Conservation (phyloP, 2,797 vertebrate species). For the Psittacula derbiana region DNA sequence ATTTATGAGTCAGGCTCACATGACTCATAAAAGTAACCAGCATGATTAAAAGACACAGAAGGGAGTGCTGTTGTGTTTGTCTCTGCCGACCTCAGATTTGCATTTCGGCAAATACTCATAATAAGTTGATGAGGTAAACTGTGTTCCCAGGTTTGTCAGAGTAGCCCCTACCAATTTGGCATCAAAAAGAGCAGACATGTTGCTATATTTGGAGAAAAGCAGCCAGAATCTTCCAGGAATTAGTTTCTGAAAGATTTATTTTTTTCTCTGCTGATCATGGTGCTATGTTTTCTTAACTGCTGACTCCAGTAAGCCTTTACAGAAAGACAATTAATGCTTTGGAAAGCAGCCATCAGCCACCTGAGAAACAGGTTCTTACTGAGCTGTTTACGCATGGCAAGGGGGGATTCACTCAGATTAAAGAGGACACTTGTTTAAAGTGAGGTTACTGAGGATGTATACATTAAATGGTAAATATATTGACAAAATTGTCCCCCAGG, state of each 20-base stretch:
- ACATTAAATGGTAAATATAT: constrained; percentile 47
- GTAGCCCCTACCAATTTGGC: background rate
- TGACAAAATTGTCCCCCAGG: constrained; percentile 54
- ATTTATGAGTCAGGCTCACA: background rate
- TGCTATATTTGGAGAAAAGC: background rate
- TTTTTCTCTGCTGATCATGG: background rate
- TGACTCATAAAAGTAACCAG: background rate
- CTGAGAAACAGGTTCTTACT: background rate
- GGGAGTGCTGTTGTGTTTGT: background rate
- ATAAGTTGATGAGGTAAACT: background rate
- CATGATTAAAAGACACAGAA: background rate
- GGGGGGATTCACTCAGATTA: constrained; percentile 16
- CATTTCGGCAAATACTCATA: background rate
- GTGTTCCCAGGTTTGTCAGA: background rate
- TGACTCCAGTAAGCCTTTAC: constrained; percentile 24
- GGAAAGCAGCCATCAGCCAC: constrained; percentile 33
- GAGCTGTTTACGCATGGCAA: constrained; percentile 2
- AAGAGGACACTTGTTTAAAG: constrained; percentile 51
- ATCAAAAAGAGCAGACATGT: background rate
- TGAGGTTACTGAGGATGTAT: constrained; percentile 4
- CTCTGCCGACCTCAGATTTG: background rate
- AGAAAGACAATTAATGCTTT: constrained; percentile 45
- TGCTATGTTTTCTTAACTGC: constrained; percentile 1
- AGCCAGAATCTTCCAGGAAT: constrained; percentile 22
- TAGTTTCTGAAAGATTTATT: background rate